A percentile compares a stretch with the other conserved stretches of the same genome.
Conservation (phyloP, 2,113 vertebrate genomes). For the Poeciliopsis retropinna region DNA sequence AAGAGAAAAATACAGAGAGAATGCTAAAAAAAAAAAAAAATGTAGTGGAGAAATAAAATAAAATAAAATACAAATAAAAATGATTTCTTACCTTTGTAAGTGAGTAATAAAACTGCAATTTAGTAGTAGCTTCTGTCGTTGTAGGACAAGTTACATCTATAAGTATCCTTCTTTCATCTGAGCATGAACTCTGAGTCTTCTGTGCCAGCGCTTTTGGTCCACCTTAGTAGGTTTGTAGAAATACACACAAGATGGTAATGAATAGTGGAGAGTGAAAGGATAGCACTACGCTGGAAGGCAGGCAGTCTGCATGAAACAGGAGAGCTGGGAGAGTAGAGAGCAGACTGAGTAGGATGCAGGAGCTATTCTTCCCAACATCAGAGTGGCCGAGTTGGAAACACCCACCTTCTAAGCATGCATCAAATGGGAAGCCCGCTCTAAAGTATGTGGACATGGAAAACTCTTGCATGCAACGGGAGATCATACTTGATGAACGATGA, state of each 20-base stretch:
- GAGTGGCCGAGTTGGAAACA: conserved; percentile 66
- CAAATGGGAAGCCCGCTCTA: conserved; percentile 42
- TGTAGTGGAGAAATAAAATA: neutral
- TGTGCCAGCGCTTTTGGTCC: conserved; percentile 13
- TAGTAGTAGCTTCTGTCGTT: conserved; percentile 15
- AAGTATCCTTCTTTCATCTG: conserved; percentile 16
- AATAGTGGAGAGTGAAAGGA: conserved; percentile 47
- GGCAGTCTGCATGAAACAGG: conserved; percentile 62
- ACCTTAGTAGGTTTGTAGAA: conserved; percentile 49
- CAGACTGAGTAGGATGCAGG: conserved; percentile 73
- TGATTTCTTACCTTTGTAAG: conserved; percentile 63
- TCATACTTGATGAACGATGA: conserved; percentile 33
- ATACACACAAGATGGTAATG: conserved; percentile 54
- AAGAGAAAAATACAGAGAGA: neutral
- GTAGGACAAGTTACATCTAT: conserved; percentile 6
- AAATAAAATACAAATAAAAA: neutral
- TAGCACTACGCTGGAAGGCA: conserved; percentile 58
- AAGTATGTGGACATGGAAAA: conserved; percentile 30
- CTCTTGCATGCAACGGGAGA: conserved; percentile 14
- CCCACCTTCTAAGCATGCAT: conserved; percentile 65
- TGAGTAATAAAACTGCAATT: conserved; percentile 31
- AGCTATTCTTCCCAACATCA: conserved; percentile 60
- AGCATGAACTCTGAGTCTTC: conserved; percentile 27
- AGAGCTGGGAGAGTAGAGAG: conserved; percentile 57
- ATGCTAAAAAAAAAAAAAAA: neutral